phyloP scores from a whole-genome alignment of 1,140 invertebrate genomes.

The Apis dorsata region DNA sequence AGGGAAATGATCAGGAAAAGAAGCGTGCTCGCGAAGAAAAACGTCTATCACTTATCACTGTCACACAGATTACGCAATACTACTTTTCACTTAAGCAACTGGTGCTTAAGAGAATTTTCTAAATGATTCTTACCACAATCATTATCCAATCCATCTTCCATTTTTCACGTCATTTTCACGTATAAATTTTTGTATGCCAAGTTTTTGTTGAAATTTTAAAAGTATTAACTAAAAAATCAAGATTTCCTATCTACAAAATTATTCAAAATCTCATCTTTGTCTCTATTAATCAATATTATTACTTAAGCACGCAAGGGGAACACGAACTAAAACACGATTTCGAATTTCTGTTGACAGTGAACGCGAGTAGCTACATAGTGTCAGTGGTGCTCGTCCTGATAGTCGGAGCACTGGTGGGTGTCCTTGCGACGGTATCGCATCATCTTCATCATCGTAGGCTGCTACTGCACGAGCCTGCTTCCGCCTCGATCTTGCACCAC shows the following conservation, averaged over 20 bases:
- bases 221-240: too few relatives aligned
- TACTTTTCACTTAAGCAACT: not conserved
- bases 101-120: not conserved
- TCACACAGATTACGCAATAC: conserved; percentile 11
- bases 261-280: too few relatives aligned
- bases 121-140: not conserved
- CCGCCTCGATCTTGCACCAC: conserved; percentile 69
- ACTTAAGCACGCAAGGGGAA: too few relatives aligned
- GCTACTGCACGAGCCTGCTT: conserved; percentile 68
- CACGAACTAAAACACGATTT: not conserved
- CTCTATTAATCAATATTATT: too few relatives aligned
- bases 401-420: conserved; percentile 73
- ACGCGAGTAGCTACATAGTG: conserved; percentile 74
- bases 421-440: conserved; percentile 75
- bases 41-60: conserved; percentile 38
- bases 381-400: conserved; percentile 75
- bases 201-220: too few relatives aligned
- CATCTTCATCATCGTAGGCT: conserved; percentile 75
- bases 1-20: conserved; percentile 31
- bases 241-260: too few relatives aligned
- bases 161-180: not conserved
- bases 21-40: conserved; percentile 3
- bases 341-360: conserved; percentile 66
- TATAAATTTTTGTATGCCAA: not conserved
- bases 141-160: not conserved